Conservation (phyloP, 2,797 vertebrate genomes). For the Perodicticus potto region DNA sequence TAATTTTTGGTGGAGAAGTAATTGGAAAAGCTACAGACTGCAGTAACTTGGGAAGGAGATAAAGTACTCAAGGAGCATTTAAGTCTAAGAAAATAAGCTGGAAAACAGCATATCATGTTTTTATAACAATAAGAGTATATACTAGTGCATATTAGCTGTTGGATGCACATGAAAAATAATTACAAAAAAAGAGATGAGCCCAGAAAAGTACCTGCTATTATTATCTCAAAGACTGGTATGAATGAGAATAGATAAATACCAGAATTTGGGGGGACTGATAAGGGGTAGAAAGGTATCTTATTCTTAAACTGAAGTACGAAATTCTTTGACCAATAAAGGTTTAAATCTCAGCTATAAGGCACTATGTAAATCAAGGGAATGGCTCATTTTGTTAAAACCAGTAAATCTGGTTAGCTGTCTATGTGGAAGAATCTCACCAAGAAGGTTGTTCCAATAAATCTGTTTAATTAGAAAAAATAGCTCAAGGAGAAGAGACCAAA, state of each 20-base stretch:
- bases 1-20: neutral
- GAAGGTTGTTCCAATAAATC: neutral
- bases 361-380: slow-evolving; percentile 6
- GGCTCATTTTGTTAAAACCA: slow-evolving; percentile 31
- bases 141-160: neutral
- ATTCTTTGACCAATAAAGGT: neutral
- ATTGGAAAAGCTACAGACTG: neutral
- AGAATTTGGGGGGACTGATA: neutral
- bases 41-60: neutral
- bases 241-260: neutral
- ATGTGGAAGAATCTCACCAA: neutral
- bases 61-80: neutral
- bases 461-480: slow-evolving; percentile 52
- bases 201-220: neutral
- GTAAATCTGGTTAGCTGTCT: slow-evolving; percentile 38
- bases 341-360: neutral
- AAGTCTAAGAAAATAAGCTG: neutral
- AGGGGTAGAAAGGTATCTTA: neutral
- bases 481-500: neutral
- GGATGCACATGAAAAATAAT: neutral
- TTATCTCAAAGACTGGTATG: neutral
- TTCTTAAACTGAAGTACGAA: neutral
- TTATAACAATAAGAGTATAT: neutral
- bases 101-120: neutral
- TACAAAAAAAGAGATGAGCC: neutral